phyloP scores from a whole-genome alignment of 2,888 invertebrate species.

The Punctoribates punctum region DNA sequence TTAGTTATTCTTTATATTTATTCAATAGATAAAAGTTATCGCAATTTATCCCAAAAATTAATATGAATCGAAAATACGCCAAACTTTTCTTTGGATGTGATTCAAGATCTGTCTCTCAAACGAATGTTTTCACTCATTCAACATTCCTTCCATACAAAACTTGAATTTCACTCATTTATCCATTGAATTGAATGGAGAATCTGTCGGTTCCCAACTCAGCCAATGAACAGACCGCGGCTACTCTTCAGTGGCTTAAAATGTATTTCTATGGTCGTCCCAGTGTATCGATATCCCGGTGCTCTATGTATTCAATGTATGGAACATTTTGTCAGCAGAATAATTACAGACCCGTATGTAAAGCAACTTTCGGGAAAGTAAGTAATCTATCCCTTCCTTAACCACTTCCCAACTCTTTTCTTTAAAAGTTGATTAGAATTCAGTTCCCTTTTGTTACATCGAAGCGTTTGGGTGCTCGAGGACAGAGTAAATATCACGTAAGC shows the following conservation, averaged over 20 bases:
- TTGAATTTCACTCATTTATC: neutral
- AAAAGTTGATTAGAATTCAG: slow-evolving; percentile 38
- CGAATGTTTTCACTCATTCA: neutral
- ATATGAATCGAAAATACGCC: slow-evolving; percentile 16
- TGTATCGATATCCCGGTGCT: slow-evolving; percentile 40
- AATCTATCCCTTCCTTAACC: neutral
- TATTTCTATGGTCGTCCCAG: slow-evolving; percentile 37
- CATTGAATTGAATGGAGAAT: slow-evolving; percentile 8
- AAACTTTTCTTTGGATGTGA: neutral
- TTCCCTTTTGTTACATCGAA: slow-evolving; percentile 40
- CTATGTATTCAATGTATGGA: slow-evolving; percentile 40
- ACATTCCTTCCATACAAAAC: neutral
- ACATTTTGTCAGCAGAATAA: slow-evolving; percentile 40
- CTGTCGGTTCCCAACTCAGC: neutral
- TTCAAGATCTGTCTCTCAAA: neutral
- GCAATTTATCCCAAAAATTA: slow-evolving; percentile 29
- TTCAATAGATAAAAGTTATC: slow-evolving; percentile 3
- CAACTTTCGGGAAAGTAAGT: slow-evolving; percentile 40
- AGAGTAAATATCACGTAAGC: slow-evolving; percentile 41
- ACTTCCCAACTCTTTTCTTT: neutral
- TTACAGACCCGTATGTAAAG: slow-evolving; percentile 41
- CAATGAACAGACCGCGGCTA: slow-evolving; percentile 35
- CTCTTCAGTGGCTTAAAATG: slow-evolving; percentile 37
- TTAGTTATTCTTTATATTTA: neutral
- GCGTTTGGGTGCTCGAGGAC: slow-evolving; percentile 41